Evolutionary conservation across 2,113 vertebrate genomes (phyloP).

Genomic region (Hippocampus zosterae): DNA sequence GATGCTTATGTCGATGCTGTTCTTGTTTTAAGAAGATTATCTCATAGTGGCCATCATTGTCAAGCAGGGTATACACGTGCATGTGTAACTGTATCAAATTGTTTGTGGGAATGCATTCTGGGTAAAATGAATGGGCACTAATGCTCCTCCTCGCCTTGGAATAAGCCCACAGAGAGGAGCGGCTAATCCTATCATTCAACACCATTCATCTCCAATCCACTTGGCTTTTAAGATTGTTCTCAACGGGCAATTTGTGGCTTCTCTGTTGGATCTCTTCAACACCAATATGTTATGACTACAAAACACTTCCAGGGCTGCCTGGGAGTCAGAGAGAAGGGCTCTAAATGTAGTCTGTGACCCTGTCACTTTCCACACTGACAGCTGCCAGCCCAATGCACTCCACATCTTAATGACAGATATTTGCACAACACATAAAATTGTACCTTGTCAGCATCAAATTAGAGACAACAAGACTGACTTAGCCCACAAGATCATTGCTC

Average conservation of each 20-base stretch:
- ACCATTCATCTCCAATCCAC: slow-evolving; percentile 71
- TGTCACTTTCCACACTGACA: slow-evolving; percentile 55
- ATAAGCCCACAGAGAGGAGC: slow-evolving; percentile 58
- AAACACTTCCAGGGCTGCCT: slow-evolving; percentile 56
- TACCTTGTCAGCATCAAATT: slow-evolving; percentile 45
- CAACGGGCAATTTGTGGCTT: slow-evolving; percentile 70
- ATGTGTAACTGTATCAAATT: slow-evolving; percentile 33
- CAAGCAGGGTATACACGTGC: slow-evolving; percentile 20
- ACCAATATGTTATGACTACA: slow-evolving; percentile 65
- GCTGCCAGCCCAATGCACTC: slow-evolving; percentile 45
- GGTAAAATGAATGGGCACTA: slow-evolving; percentile 53
- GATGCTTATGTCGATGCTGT: slow-evolving; percentile 35
- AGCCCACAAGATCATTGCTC: slow-evolving; percentile 43
- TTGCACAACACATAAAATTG: slow-evolving; percentile 54
- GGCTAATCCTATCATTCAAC: slow-evolving; percentile 69
- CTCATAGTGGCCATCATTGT: slow-evolving; percentile 39
- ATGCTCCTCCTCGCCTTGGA: slow-evolving; percentile 59
- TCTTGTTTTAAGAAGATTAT: slow-evolving; percentile 45
- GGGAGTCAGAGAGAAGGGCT: slow-evolving; percentile 56
- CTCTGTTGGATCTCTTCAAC: slow-evolving; percentile 56
- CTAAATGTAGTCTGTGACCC: slow-evolving; percentile 61
- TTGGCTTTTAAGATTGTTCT: slow-evolving; percentile 66
- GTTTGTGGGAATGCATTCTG: slow-evolving; percentile 49
- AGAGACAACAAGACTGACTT: slow-evolving; percentile 33
- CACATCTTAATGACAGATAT: slow-evolving; percentile 60